These are phyloP conservation scores for Martes flavigula DNA, from an alignment of 2,797 vertebrate genomes.

Conservation along the genomic window DNA sequence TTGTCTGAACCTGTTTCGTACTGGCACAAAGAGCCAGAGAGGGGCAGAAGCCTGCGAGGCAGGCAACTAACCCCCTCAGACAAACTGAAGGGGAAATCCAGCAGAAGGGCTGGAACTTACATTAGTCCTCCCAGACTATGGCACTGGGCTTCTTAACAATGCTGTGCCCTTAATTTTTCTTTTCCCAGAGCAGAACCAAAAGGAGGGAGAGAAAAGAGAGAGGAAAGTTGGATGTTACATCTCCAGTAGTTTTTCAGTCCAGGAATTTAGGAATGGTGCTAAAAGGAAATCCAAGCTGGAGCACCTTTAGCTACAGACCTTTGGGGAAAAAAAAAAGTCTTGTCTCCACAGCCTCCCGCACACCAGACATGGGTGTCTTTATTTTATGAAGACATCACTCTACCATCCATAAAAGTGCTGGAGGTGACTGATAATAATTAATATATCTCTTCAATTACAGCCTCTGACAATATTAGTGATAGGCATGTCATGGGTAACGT, in stretches of 20 bases:
- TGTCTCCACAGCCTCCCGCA: constrained; percentile 62
- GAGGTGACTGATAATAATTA: constrained; percentile 77
- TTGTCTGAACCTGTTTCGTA: constrained; percentile 68
- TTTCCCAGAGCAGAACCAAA: constrained; percentile 47
- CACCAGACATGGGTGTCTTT: constrained; percentile 45
- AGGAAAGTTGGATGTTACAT: constrained; percentile 60
- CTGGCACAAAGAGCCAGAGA: constrained; percentile 13
- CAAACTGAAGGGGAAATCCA: background rate
- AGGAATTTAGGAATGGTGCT: constrained; percentile 50
- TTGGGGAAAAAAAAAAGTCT: constrained; percentile 8
- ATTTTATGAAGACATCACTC: constrained; percentile 58
- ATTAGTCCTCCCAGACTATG: background rate
- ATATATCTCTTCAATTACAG: constrained; percentile 75
- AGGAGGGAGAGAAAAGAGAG: background rate
- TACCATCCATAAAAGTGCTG: constrained; percentile 51
- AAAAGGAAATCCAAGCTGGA: constrained; percentile 49
- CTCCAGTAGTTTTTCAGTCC: background rate
- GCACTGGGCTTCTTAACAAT: background rate
- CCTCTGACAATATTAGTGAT: constrained; percentile 62
- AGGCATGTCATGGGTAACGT: constrained; percentile 42
- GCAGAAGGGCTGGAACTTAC: background rate
- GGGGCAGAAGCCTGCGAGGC: constrained; percentile 33
- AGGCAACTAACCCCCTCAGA: constrained; percentile 3
- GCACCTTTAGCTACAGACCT: background rate
- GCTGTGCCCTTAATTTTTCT: constrained; percentile 28